Percentiles rank a stretch among this genome's conserved stretches.
These are phyloP conservation scores for Orcinus orca DNA, from an alignment of 2,113 vertebrate species.

Conservation along the genomic window DNA sequence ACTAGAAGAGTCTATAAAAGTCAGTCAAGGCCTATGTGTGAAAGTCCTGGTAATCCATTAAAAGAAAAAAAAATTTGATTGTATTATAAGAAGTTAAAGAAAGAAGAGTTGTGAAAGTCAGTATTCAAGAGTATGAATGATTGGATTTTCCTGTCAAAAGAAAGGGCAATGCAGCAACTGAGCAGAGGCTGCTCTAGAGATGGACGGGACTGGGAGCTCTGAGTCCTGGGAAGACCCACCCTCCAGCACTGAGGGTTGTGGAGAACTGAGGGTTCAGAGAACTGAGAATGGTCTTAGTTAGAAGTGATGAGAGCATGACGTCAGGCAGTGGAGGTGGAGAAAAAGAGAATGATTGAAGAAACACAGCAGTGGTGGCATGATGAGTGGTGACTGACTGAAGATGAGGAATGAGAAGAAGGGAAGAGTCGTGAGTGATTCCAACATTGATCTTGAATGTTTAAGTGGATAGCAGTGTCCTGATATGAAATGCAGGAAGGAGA, in stretches of 20 bases:
- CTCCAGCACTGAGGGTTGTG: too few relatives aligned
- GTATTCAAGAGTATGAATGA: background rate
- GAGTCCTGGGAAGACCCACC: background rate
- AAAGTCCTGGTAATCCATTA: background rate
- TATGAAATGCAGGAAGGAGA: background rate
- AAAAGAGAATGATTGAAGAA: background rate
- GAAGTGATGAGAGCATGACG: background rate
- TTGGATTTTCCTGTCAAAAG: background rate
- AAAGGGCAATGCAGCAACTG: background rate
- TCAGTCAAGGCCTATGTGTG: background rate
- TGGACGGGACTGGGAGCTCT: background rate
- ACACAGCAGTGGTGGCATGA: background rate
- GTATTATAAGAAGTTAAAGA: background rate
- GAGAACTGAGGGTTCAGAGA: background rate
- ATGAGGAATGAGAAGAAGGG: background rate
- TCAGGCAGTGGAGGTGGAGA: background rate
- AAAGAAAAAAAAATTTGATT: background rate
- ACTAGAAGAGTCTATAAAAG: background rate
- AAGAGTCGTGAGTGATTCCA: background rate
- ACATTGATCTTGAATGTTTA: background rate
- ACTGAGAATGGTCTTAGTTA: background rate
- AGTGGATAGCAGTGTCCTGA: background rate
- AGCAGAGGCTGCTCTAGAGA: background rate
- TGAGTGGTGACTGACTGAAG: background rate
- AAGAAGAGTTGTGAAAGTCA: background rate